These are phyloP conservation scores for Pomatostomus ruficeps DNA, from an alignment of 2,113 vertebrate species.

Conservation along the genomic window DNA sequence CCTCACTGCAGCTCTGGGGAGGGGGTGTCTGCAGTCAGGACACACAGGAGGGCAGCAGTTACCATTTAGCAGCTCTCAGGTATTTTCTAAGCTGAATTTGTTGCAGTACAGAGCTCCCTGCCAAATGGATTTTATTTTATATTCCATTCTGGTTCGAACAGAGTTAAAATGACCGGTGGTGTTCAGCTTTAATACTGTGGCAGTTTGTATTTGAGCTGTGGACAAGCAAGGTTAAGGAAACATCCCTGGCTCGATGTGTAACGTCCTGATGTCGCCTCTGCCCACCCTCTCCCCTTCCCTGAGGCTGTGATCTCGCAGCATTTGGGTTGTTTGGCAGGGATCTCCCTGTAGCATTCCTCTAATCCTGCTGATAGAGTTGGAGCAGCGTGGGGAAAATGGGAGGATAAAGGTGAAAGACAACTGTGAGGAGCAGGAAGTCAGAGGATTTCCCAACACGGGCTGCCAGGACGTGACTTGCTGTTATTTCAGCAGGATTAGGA, in stretches of 20 bases:
- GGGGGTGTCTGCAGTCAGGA: background rate
- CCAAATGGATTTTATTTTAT: background rate
- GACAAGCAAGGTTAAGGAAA: background rate
- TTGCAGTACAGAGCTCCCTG: background rate
- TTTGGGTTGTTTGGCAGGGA: background rate
- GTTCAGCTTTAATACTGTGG: background rate
- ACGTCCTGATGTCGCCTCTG: background rate
- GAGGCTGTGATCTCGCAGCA: background rate
- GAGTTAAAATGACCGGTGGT: background rate
- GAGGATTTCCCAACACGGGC: background rate
- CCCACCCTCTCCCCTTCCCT: background rate
- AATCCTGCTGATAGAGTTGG: background rate
- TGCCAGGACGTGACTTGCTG: background rate
- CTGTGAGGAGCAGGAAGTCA: background rate
- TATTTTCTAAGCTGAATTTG: background rate
- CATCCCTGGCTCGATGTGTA: background rate
- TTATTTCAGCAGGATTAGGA: background rate
- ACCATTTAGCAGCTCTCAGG: background rate
- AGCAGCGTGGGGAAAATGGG: background rate
- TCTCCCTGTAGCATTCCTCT: background rate
- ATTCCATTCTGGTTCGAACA: background rate
- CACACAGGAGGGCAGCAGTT: background rate
- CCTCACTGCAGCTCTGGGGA: background rate
- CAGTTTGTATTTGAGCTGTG: background rate
- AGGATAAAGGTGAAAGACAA: background rate